Base-by-base conservation (phyloP, 1,140 invertebrate species). In the Penaeus chinensis region DNA sequence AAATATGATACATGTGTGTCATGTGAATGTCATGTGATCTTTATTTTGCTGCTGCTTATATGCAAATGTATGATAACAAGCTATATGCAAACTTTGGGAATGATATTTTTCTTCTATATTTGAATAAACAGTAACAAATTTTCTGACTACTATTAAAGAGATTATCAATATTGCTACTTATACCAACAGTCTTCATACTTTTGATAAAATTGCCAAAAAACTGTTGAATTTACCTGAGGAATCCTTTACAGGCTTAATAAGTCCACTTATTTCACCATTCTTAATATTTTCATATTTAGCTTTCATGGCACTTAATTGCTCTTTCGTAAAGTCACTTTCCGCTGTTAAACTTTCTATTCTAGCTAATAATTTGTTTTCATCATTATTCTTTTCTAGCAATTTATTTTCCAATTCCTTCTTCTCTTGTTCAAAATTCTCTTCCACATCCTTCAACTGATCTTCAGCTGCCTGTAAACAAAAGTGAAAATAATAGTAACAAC, bases 271-370 rank as follows among this genome's bases (percentile, higher is more conserved):
- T 69, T 86, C 84, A 18, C 89, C 89, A 84, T 89, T 89, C 69
- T 89, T 86, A 60, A 87, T 89, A 71, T 89, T 89, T 69, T 89
- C 89, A 69, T 89, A 89, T 83, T 89, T 89, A 65, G 88, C 88
- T 71, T 89, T 89, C 22, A 93, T 91, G 60, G 91, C 91, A 88
- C 92, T 91, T 80, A 93, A 90, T 87, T 93, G 92, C 86, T 93
- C 91, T 84, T 92, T 92, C 11, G 93, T 91, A 89, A 93, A 92
- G 90, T 93, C 93, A 90, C 92, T 92, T 89, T 93, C 92, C 69
- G 92, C 92, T 90, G 92, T 91, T 87, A 93, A 90, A 47, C 87
- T 89, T 86, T 92, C 91, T 83, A 91, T 88, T 89, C 91, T 89
- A 62, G 89, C 78, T 71, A 90, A 90, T 63, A 90, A 90, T 74